phyloP scores from a whole-genome alignment of 2,113 vertebrate genomes.

The Myotis yumanensis region DNA sequence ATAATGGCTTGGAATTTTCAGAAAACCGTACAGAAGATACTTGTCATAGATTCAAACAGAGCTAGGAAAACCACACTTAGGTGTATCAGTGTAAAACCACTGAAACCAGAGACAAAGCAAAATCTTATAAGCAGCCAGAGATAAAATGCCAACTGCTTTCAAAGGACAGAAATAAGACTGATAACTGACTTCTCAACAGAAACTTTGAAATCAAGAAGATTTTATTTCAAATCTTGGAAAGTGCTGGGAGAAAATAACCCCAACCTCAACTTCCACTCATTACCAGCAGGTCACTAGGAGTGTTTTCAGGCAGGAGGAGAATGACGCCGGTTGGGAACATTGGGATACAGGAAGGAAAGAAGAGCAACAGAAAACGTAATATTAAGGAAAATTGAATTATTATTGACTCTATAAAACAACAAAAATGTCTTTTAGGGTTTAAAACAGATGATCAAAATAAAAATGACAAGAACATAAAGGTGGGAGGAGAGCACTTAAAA shows the following conservation, averaged over 20 bases:
- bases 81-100: neutral
- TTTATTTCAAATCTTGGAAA: neutral
- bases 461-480: neutral
- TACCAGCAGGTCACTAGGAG: neutral
- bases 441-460: neutral
- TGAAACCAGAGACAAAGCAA: conserved; percentile 38
- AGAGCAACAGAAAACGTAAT: neutral
- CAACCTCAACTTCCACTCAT: neutral
- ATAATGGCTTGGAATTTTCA: neutral
- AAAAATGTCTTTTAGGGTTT: neutral
- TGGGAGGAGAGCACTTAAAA: neutral
- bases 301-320: neutral
- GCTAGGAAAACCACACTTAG: neutral
- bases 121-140: neutral
- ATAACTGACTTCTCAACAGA: neutral
- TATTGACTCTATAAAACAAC: neutral
- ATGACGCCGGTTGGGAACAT: neutral
- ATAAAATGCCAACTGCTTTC: conserved; percentile 17
- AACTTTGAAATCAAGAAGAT: neutral
- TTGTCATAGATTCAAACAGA: neutral
- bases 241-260: neutral
- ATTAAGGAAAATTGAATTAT: neutral
- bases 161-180: neutral
- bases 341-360: neutral
- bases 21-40: neutral